These are phyloP conservation scores for Anguilla pacifica DNA, from an alignment of 2,797 vertebrate species.

Conservation along the genomic window DNA sequence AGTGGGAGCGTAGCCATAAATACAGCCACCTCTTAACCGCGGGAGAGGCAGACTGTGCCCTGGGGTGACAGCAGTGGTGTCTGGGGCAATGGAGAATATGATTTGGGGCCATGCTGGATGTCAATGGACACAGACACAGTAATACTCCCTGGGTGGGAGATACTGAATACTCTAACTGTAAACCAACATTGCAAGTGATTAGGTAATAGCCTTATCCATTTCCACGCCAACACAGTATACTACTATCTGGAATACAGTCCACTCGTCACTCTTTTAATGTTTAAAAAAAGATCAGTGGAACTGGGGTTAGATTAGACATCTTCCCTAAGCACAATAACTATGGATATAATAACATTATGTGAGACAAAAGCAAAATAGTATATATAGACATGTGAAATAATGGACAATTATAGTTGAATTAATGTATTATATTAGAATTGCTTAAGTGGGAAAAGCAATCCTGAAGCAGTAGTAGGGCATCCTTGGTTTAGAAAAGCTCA, in stretches of 20 bases:
- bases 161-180: background rate
- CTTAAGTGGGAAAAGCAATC: background rate
- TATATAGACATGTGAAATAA: background rate
- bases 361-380: background rate
- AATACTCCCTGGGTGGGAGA: background rate
- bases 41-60: background rate
- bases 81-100: background rate
- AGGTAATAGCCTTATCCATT: background rate
- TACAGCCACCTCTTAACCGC: background rate
- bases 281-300: no score
- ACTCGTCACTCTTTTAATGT: background rate
- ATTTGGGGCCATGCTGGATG: background rate
- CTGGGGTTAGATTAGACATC: no score
- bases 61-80: background rate
- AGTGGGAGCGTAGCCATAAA: background rate
- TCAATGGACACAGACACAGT: background rate
- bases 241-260: background rate
- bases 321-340: no score
- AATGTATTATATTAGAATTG: no score
- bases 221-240: background rate
- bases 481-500: conserved; percentile 12
- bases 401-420: background rate
- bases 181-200: background rate
- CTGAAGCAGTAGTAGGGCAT: conserved; percentile 31
- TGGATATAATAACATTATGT: background rate